phyloP scores from a whole-genome alignment of 2,888 invertebrate genomes.

The Apamea epomidion region DNA sequence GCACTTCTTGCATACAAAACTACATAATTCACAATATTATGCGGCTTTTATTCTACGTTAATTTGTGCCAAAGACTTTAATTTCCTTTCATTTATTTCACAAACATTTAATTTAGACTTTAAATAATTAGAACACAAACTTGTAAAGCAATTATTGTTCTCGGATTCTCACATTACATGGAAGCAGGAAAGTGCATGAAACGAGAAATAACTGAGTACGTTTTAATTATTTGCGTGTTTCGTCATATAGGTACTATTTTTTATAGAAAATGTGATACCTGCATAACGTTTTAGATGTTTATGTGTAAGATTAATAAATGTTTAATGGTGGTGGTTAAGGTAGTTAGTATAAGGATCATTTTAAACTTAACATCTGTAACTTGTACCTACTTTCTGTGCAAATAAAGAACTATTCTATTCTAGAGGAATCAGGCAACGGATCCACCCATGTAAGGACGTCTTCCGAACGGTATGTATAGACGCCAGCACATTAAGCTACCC shows the following conservation, averaged over 20 bases:
- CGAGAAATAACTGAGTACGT: slow-evolving; percentile 4
- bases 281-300: not conserved
- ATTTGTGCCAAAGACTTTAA: not conserved
- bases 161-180: not conserved
- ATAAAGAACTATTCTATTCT: no score
- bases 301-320: not conserved
- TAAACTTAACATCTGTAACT: no score
- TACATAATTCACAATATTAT: no score
- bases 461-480: not conserved
- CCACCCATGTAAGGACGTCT: not conserved
- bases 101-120: slow-evolving; percentile 4
- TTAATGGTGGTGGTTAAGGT: no score
- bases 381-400: no score
- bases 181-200: not conserved
- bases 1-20: not conserved
- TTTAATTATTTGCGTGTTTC: slow-evolving; percentile 16
- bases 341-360: no score
- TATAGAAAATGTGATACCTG: not conserved
- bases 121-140: slow-evolving; percentile 19
- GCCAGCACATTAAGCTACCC: no score
- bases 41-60: slow-evolving; percentile 8
- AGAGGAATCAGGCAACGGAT: not conserved
- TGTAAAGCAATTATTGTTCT: not conserved
- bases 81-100: slow-evolving; percentile 13
- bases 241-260: no score